Evolutionary conservation across 1,140 invertebrate species (phyloP).

Genomic region (Zaprionus lachaisei): DNA sequence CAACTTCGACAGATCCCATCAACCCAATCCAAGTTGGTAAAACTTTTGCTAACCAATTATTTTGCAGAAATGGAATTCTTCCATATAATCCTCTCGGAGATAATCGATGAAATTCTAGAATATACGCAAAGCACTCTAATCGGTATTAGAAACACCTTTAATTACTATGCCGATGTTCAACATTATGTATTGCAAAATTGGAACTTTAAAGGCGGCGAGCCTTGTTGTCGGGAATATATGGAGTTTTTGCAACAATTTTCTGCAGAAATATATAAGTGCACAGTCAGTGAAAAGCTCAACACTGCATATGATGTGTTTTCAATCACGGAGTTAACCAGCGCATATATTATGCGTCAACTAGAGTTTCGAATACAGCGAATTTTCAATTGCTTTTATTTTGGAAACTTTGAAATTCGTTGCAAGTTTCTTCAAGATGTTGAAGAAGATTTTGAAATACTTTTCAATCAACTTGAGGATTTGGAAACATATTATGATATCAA

Average conservation of each 20-base stretch:
- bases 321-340: conserved; percentile 64
- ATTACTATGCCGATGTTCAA: conserved; percentile 65
- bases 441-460: conserved; percentile 58
- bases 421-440: conserved; percentile 67
- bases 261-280: conserved; percentile 65
- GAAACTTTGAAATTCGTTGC: conserved; percentile 55
- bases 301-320: conserved; percentile 66
- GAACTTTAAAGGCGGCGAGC: conserved; percentile 53
- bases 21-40: conserved; percentile 53
- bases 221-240: conserved; percentile 62
- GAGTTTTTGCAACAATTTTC: conserved; percentile 70
- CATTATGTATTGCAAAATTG: conserved; percentile 52
- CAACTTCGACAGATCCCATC: conserved; percentile 70
- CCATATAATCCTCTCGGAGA: conserved; percentile 69
- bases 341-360: conserved; percentile 67
- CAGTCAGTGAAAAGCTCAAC: conserved; percentile 43
- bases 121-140: conserved; percentile 58
- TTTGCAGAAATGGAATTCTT: conserved; percentile 81
- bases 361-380: conserved; percentile 73
- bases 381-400: conserved; percentile 72
- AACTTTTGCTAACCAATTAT: conserved; percentile 67
- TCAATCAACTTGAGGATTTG: conserved; percentile 61
- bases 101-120: conserved; percentile 69
- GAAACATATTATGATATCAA: conserved; percentile 68
- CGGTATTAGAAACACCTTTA: conserved; percentile 50